phyloP scores from a whole-genome alignment of 1,140 invertebrate genomes.

The Drosophila kepulauana region DNA sequence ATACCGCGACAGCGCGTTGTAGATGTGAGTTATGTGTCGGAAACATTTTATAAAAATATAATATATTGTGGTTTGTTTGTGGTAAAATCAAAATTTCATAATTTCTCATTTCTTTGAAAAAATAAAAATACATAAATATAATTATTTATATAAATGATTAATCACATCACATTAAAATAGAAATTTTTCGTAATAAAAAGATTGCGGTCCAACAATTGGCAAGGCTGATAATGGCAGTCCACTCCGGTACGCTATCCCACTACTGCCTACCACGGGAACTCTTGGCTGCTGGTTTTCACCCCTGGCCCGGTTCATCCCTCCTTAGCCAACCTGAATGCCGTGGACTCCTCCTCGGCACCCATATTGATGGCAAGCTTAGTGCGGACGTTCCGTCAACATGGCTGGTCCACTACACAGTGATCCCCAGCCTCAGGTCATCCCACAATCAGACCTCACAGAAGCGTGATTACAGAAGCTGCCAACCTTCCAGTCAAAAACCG shows the following conservation, averaged over 20 bases:
- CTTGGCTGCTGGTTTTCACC: slow-evolving; percentile 98
- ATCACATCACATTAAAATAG: slow-evolving; percentile 4
- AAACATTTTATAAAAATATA: no score
- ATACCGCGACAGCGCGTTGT: no score
- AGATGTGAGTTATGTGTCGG: no score
- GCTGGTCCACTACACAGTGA: slow-evolving; percentile 88
- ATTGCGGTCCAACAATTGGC: slow-evolving; percentile 93
- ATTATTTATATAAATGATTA: no score
- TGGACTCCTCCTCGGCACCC: slow-evolving; percentile 92
- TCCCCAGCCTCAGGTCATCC: slow-evolving; percentile 95
- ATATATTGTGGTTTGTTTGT: no score
- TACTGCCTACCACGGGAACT: slow-evolving; percentile 98
- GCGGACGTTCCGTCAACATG: slow-evolving; percentile 94
- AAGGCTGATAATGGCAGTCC: slow-evolving; percentile 92
- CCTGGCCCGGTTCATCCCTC: slow-evolving; percentile 98
- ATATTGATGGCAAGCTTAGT: slow-evolving; percentile 97
- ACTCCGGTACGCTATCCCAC: slow-evolving; percentile 99
- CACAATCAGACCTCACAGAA: slow-evolving; percentile 94
- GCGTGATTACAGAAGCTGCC: slow-evolving; percentile 97
- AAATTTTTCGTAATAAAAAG: slow-evolving; percentile 87
- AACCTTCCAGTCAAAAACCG: slow-evolving; percentile 91
- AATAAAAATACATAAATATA: no score
- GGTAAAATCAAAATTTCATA: no score
- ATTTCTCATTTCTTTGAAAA: no score
- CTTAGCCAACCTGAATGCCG: slow-evolving; percentile 95